Evolutionary conservation across 1,140 invertebrate species (phyloP).

Genomic region (Caenorhabditis brenneri): DNA sequence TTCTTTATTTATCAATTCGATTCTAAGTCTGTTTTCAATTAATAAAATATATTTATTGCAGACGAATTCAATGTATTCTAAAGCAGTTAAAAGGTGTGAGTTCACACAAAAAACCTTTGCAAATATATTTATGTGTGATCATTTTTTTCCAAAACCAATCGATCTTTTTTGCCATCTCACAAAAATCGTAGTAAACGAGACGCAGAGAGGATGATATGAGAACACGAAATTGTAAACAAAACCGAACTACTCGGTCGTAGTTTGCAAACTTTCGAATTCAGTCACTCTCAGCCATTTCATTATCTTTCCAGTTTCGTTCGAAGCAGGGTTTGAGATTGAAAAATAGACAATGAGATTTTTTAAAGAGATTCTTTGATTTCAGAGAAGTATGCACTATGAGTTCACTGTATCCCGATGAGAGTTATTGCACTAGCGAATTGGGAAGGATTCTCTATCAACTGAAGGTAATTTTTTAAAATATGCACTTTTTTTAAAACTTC

Average conservation of each 20-base stretch:
- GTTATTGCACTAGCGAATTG: slow-evolving; percentile 30
- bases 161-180: background rate
- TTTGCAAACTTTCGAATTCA: background rate
- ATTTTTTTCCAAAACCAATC: background rate
- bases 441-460: slow-evolving; percentile 12
- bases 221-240: slow-evolving; percentile 11
- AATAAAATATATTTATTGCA: slow-evolving; percentile 31
- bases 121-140: background rate
- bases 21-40: background rate
- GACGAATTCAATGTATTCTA: background rate
- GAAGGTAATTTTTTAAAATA: too few species aligned
- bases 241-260: background rate
- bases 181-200: background rate
- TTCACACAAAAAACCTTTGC: slow-evolving; percentile 14
- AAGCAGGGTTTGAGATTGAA: too few species aligned
- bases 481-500: too few species aligned
- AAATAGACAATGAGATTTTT: too few species aligned
- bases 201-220: background rate
- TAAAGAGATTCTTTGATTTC: too few species aligned
- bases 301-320: too few species aligned
- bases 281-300: background rate
- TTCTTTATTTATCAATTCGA: too few species aligned
- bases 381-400: slow-evolving; percentile 25
- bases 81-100: background rate
- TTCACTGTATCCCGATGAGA: slow-evolving; percentile 34